Conservation (phyloP, 2,113 vertebrate species). For the Corynorhinus townsendii region DNA sequence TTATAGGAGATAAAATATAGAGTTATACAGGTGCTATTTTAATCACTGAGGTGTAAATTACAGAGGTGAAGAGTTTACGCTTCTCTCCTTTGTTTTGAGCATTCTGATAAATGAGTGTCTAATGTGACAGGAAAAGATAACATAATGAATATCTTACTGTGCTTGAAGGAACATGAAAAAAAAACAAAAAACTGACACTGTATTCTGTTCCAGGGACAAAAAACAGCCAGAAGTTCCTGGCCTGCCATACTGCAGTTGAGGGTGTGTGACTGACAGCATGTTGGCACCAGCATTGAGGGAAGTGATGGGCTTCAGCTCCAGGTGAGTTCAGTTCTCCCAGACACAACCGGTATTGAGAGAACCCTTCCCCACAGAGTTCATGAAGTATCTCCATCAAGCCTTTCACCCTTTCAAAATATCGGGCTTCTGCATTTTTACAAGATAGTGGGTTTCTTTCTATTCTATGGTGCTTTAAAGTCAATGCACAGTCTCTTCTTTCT, state of each 20-base stretch:
- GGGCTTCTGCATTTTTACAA: background rate
- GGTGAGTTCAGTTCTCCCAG: slow-evolving; percentile 81
- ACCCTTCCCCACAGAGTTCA: background rate
- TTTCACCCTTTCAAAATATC: background rate
- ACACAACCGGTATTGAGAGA: background rate
- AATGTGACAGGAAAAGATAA: slow-evolving; percentile 62
- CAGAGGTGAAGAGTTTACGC: slow-evolving; percentile 31
- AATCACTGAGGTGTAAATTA: slow-evolving; percentile 46
- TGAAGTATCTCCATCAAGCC: background rate
- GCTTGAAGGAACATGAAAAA: slow-evolving; percentile 27
- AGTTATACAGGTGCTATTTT: background rate
- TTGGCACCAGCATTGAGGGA: slow-evolving; percentile 84
- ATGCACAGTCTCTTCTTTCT: background rate
- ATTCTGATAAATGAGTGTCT: slow-evolving; percentile 50
- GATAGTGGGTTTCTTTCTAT: background rate
- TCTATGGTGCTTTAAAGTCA: background rate
- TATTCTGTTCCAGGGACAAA: slow-evolving; percentile 81
- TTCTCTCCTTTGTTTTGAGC: background rate
- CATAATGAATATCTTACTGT: slow-evolving; percentile 44
- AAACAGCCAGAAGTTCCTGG: slow-evolving; percentile 79
- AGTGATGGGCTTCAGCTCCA: slow-evolving; percentile 81
- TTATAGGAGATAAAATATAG: slow-evolving; percentile 46
- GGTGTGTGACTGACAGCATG: slow-evolving; percentile 81
- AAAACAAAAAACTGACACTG: slow-evolving; percentile 57
- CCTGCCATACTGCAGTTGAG: slow-evolving; percentile 51